Base-by-base conservation (phyloP, 2,888 invertebrate species). In the Drosophila monieri region DNA sequence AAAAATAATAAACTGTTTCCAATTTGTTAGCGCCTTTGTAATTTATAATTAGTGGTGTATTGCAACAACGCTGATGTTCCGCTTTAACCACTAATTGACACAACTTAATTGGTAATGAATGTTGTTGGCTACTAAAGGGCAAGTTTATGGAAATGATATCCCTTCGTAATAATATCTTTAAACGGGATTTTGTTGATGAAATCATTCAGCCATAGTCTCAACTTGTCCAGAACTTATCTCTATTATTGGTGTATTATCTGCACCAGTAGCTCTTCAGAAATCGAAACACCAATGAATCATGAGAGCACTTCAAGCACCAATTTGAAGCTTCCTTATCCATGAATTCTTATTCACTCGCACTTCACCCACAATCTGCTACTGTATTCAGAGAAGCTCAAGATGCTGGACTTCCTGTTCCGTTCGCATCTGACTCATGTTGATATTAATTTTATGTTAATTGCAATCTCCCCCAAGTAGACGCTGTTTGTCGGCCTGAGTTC, bases 371-470 rank as follows among this genome's bases (percentile, higher is more conserved):
- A 52, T 15, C 44, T 30, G 52, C 52, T 46, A n/a, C 35, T 21
- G 21, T 15, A 62, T 64, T 44, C 35, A 51, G 27, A 37, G 18
- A 14, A 8, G 8, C n/a, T 12, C 12, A 44, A 15, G 65, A 64
- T 44, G 27, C 65, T 21, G 21, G 44, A 46, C 32, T 27, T 23
- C 62, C 65, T 12, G 23, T 46, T 46, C 37, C 55, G 59, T 47
- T 59, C 73, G 21, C 46, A 39, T 39, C 30, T 9, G 46, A 15
- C 46, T 68, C 71, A 73, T 86, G 83, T 75, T 83, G 73, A 76
- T 85, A 85, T 83, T 85, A 83, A 85, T 88, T 85, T 83, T 77
- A 85, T 85, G 88, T 83, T 85, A 85, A 85, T 85, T 85, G 84
- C 86, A 77, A 80, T 74, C 78, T 87, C 77, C 75, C 15, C 18